Conservation (phyloP, 2,888 invertebrate species). For the Drosophila falleni region DNA sequence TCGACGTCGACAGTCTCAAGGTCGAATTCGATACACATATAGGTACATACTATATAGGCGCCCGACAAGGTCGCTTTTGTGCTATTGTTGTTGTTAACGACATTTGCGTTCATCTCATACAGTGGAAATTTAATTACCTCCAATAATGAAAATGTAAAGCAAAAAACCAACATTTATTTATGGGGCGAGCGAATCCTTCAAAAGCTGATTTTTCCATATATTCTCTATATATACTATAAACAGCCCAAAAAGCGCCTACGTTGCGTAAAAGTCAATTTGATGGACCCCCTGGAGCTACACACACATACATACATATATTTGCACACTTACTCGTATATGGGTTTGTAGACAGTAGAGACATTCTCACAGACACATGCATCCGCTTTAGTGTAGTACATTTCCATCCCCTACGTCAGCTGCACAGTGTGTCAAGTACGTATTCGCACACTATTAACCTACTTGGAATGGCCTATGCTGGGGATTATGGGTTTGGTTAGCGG, state of each 20-base stretch:
- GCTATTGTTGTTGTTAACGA: slow-evolving; percentile 43
- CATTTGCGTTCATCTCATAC: slow-evolving; percentile 21
- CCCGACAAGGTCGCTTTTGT: slow-evolving; percentile 68
- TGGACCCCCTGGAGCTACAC: slow-evolving; percentile 32
- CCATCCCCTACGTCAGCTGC: slow-evolving; percentile 36
- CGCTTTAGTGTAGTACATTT: slow-evolving; percentile 25
- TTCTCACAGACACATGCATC: slow-evolving; percentile 7
- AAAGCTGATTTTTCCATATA: slow-evolving; percentile 35
- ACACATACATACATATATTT: neutral
- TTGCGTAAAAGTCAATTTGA: slow-evolving; percentile 28
- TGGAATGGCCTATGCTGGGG: slow-evolving; percentile 4
- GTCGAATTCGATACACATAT: slow-evolving; percentile 32
- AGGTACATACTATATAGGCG: slow-evolving; percentile 31
- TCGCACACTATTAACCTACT: slow-evolving; percentile 63
- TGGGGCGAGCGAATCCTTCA: slow-evolving; percentile 38
- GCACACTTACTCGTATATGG: neutral
- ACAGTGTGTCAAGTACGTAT: slow-evolving; percentile 64
- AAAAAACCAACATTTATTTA: slow-evolving; percentile 1
- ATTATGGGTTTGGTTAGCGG: neutral
- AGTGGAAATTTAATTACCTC: slow-evolving; percentile 48
- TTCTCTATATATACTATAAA: neutral
- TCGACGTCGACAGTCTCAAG: slow-evolving; percentile 47
- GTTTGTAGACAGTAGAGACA: neutral
- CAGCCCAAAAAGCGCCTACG: slow-evolving; percentile 20
- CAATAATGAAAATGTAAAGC: slow-evolving; percentile 13